These are phyloP conservation scores for Troides aeacus DNA, from an alignment of 2,888 invertebrate species.

Conservation along the genomic window DNA sequence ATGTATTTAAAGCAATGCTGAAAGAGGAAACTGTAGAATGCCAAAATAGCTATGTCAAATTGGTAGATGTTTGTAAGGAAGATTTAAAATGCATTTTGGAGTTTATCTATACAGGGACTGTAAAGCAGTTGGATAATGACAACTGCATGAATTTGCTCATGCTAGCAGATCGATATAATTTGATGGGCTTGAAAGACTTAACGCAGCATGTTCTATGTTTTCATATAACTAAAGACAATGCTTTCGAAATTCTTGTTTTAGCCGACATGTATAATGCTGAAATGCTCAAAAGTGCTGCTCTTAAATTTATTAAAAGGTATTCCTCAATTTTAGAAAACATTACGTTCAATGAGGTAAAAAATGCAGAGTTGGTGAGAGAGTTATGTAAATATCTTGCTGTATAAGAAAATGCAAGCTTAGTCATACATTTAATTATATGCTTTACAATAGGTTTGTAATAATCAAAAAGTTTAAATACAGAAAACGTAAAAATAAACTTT, in stretches of 20 bases:
- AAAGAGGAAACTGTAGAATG: conserved; percentile 69
- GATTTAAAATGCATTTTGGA: conserved; percentile 59
- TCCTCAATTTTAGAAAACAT: conserved; percentile 45
- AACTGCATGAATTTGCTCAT: conserved; percentile 59
- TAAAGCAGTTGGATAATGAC: conserved; percentile 52
- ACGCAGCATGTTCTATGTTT: conserved; percentile 53
- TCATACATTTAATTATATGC: conserved; percentile 17
- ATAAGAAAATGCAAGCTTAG: conserved; percentile 23
- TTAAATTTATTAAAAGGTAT: conserved; percentile 65
- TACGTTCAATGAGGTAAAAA: conserved; percentile 58
- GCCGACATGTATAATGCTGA: conserved; percentile 64
- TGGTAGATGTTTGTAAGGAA: conserved; percentile 59
- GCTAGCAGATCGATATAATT: conserved; percentile 63
- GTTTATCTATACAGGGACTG: conserved; percentile 65
- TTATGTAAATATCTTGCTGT: conserved; percentile 54
- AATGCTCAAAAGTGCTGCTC: conserved; percentile 50
- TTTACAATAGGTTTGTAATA: conserved; percentile 22
- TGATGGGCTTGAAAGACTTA: conserved; percentile 57
- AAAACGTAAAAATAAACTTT: conserved; percentile 77
- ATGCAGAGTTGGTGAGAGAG: conserved; percentile 54
- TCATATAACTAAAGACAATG: conserved; percentile 57
- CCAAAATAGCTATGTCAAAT: conserved; percentile 59
- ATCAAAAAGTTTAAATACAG: conserved; percentile 49
- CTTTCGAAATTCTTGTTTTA: conserved; percentile 55
- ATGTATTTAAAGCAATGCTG: conserved; percentile 73